Percentiles rank a stretch among this genome's conserved stretches.
Evolutionary conservation across 2,797 vertebrate genomes (phyloP).

Genomic region (Sylvilagus floridanus): DNA sequence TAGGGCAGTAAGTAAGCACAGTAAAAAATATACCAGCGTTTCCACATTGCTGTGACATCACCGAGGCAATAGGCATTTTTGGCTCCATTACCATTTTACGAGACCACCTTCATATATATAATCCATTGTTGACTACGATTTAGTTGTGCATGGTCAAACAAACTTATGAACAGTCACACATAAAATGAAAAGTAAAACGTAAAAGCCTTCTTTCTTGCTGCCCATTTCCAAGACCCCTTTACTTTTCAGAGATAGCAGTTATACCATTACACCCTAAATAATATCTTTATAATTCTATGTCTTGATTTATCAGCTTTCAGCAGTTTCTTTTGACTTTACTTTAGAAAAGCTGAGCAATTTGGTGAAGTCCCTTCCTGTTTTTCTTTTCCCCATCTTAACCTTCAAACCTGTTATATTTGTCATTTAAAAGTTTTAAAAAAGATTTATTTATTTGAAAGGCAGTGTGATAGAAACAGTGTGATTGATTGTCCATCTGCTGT

Average conservation of each 20-base stretch:
- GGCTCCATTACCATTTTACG: neutral
- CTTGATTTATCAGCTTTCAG: conserved; percentile 14
- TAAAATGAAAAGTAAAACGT: neutral
- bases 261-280: neutral
- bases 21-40: neutral
- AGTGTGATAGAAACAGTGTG: no score
- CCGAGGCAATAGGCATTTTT: neutral
- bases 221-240: neutral
- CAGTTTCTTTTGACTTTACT: conserved; percentile 44
- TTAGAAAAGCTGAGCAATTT: conserved; percentile 50
- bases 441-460: no score
- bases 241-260: conserved; percentile 23
- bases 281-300: neutral
- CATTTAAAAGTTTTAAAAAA: no score
- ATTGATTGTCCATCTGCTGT: no score
- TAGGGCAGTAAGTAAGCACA: neutral
- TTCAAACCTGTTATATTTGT: neutral
- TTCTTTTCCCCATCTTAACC: neutral
- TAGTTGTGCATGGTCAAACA: neutral
- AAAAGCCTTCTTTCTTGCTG: neutral
- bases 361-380: neutral
- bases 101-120: neutral
- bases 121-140: neutral
- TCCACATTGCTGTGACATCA: neutral
- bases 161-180: neutral